Conservation (phyloP, 2,888 invertebrate genomes). For the Xestia c-nigrum region DNA sequence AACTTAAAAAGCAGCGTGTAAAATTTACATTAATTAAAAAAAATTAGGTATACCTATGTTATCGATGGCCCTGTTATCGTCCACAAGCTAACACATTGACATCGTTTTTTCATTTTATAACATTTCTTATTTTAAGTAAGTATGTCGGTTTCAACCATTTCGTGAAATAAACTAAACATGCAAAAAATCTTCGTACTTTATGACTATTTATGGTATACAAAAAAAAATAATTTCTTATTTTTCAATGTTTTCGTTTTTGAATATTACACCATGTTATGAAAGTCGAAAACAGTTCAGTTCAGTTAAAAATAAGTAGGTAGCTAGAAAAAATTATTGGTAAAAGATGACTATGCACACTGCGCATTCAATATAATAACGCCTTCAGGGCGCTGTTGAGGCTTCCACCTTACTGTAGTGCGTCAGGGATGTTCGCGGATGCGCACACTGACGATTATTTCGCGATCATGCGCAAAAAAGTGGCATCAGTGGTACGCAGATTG, state of each 20-base stretch:
- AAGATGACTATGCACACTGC: slow-evolving; percentile 17
- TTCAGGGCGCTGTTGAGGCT: no score
- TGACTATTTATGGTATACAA: not conserved
- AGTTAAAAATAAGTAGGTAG: not conserved
- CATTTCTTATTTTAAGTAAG: not conserved
- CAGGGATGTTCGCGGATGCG: no score
- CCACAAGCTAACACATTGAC: slow-evolving; percentile 4
- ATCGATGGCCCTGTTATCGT: slow-evolving; percentile 33
- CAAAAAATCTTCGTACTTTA: not conserved
- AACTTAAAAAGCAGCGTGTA: not conserved
- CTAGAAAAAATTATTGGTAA: not conserved
- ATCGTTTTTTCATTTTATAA: slow-evolving; percentile 8
- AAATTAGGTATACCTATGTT: not conserved
- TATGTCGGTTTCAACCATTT: not conserved
- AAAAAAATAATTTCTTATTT: not conserved
- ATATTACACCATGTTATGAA: slow-evolving; percentile 1
- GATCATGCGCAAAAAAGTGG: no score
- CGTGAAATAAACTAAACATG: not conserved
- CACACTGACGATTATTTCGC: no score
- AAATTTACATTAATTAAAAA: slow-evolving; percentile 8
- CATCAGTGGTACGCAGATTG: no score
- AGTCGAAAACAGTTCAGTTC: not conserved
- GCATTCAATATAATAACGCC: no score
- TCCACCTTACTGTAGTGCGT: no score
- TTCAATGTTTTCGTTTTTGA: not conserved